These are phyloP conservation scores for Morelia viridis DNA, from an alignment of 2,797 vertebrate species.

Conservation along the genomic window DNA sequence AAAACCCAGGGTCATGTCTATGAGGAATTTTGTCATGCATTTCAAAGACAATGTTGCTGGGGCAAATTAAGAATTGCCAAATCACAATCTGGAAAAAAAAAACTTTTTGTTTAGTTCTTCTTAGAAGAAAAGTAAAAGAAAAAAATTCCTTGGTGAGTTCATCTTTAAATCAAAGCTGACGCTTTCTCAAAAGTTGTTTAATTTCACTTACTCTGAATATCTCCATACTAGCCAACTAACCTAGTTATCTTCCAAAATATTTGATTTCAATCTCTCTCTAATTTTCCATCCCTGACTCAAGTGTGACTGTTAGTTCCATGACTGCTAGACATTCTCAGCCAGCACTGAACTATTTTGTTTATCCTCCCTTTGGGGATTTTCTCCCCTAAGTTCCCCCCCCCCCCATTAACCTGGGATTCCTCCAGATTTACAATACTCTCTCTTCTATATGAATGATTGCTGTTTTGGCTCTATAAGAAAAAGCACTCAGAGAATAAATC, in stretches of 20 bases:
- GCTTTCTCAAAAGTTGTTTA: neutral
- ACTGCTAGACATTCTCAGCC: neutral
- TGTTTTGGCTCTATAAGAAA: neutral
- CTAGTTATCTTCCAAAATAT: neutral
- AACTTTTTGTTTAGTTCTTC: neutral
- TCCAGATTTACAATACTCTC: neutral
- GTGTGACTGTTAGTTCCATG: neutral
- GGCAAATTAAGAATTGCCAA: neutral
- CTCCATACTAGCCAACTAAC: neutral
- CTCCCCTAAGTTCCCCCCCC: neutral
- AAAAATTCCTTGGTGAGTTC: neutral
- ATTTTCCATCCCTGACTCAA: neutral
- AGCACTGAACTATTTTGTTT: neutral
- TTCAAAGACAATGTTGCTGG: neutral
- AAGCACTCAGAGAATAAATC: neutral
- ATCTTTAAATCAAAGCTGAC: neutral
- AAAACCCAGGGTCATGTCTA: neutral
- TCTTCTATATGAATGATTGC: neutral
- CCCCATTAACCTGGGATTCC: neutral
- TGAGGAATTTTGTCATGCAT: neutral
- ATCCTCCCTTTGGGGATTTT: neutral
- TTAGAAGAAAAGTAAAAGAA: neutral
- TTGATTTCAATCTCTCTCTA: neutral
- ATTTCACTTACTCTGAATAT: neutral
- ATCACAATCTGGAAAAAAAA: neutral